Evolutionary conservation across 2,888 invertebrate genomes (phyloP), one percentile per base, ranked within the genome.

Genomic region (Epistrophe grossulariae): DNA sequence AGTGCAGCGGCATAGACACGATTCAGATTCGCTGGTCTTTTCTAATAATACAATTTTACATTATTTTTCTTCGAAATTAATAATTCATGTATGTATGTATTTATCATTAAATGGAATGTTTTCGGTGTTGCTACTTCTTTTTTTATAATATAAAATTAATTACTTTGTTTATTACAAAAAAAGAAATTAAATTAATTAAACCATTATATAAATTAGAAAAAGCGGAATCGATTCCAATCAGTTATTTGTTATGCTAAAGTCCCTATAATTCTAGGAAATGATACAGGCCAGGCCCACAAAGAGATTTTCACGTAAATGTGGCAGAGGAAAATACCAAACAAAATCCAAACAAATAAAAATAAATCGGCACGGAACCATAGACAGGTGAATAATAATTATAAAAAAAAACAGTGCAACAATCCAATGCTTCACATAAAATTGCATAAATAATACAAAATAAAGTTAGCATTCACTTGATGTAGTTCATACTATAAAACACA

Each of bases 401-500:
- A 74, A 62, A 64, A 45, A 35, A 79, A 79, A 76, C 24, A 64
- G 85, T 85, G 81, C 85, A 81, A 81, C 59, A 79, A 78, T 78
- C 55, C 52, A 85, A 85, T 84, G 72, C 81, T 78, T 87, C 79
- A 87, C 82, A 82, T 87, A 79, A 87, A 87, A 76, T 82, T 79
- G 87, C 83, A 79, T 48, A 85, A 81, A 85, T 79, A 73, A 79
- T 79, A 74, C 62, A 72, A 79, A 62, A 70, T 60, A 81, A 85
- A 71, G 48, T 79, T 83, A 87, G 87, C 87, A 87, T 87, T 83
- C 83, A 87, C 87, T 87, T 87, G 87, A 87, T 79, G 43, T 48
- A 35, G 57, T 52, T 64, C 52, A 81, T 28, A 72, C 19, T 24
- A 45, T 19, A 13, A 57, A 60, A 15, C 0, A 91, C 94, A 95